Evolutionary conservation across 53 echinoderm and acorn worm species (phyloP), one percentile per base, ranked within the genome.

Genomic region (Echinometra lucunter): DNA sequence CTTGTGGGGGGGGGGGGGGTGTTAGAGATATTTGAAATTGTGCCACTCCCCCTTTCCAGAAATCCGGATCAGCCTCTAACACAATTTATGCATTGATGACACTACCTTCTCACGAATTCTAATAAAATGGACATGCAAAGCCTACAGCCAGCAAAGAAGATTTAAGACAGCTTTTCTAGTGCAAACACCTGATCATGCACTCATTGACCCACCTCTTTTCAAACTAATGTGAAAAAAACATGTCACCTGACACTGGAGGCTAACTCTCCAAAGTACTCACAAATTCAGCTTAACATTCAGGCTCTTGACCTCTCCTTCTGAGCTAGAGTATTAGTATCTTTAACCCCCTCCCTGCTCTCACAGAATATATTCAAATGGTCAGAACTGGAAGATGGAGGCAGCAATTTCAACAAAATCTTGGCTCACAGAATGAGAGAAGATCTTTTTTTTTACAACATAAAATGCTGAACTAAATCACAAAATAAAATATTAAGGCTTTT

Each of bases 241-340:
- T 78, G 78, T 19, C 19, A 78, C 19, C 21, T 6, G 38, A 42
- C 42, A 78, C 78, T 78, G 7, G 37, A 42, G 78, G 78, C 78
- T 5, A 78, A 78, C 78, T 78, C 78, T 78, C 78, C 19, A 2
- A 78, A 78, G 40, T 21, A 78, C 78, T 78, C 78, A 78, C 78
- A 78, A 78, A 19, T 78, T 78, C 28, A 6, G 42, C 78, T 13
- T 42, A 6, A 78, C 78, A 78, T 78, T 78, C 42, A 40, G 42
- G 78, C 78, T 78, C 78, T 78, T 78, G 78, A 78, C 78, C 78
- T 78, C 40, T 40, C 9, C 0, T 40, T 78, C 16, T 18, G 40
- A 78, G 12, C 78, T 21, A 78, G 78, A 78, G 78, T 78, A 78
- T 40, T 78, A 78, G 17, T 30, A 17, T 72, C 72, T 72, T 9